Conservation (phyloP, 2,113 vertebrate genomes). For the Mirza zaza region DNA sequence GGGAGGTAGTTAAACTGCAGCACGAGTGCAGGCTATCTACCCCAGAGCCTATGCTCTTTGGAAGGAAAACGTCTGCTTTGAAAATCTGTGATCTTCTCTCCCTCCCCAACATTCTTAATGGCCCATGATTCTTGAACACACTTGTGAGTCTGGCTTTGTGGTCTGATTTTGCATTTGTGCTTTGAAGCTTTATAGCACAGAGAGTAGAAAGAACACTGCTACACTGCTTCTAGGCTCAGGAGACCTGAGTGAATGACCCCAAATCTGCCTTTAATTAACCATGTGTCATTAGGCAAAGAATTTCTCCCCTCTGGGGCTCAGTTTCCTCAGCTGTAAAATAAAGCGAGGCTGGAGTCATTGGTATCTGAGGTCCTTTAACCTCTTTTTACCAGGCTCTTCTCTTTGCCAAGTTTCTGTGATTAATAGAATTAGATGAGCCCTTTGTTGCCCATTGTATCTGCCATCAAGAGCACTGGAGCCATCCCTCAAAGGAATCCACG, state of each 20-base stretch:
- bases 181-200: constrained; percentile 10
- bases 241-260: constrained; percentile 47
- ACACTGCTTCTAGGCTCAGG: not conserved
- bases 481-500: constrained; percentile 9
- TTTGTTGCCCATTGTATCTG: constrained; percentile 45
- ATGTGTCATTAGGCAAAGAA: constrained; percentile 67
- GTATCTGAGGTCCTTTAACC: constrained; percentile 46
- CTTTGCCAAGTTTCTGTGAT: constrained; percentile 61
- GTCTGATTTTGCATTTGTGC: not conserved
- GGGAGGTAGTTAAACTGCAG: not conserved
- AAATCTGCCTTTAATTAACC: constrained; percentile 69
- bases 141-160: not conserved
- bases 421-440: constrained; percentile 59
- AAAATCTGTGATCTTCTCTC: not conserved
- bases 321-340: constrained; percentile 69
- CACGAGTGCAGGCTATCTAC: not conserved
- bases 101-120: not conserved
- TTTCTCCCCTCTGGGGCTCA: constrained; percentile 63
- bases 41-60: not conserved
- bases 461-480: not conserved
- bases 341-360: constrained; percentile 1
- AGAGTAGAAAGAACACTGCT: constrained; percentile 11
- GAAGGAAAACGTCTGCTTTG: not conserved
- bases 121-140: not conserved
- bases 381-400: constrained; percentile 15